Conservation (phyloP, 2,113 vertebrate genomes). For the Rafetus swinhoei region DNA sequence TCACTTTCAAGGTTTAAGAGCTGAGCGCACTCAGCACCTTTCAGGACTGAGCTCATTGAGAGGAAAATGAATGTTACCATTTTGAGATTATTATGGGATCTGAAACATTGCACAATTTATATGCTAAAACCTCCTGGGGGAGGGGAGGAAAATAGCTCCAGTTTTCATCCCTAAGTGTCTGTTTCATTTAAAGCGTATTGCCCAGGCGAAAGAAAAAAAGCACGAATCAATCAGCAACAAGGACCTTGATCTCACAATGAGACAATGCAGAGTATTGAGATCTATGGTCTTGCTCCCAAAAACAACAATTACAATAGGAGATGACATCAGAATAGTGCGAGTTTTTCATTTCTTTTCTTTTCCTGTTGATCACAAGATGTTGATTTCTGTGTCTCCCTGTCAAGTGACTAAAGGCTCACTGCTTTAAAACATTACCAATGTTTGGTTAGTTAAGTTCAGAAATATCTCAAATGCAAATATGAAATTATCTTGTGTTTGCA, state of each 20-base stretch:
- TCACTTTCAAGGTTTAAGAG: conserved; percentile 18
- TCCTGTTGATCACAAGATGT: conserved; percentile 72
- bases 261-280: conserved; percentile 75
- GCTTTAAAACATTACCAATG: conserved; percentile 48
- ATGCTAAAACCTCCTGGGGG: neutral
- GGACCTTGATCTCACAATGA: conserved; percentile 65
- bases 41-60: neutral
- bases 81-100: neutral
- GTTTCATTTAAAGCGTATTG: conserved; percentile 75
- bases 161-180: conserved; percentile 66
- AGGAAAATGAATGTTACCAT: conserved; percentile 32
- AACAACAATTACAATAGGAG: conserved; percentile 75
- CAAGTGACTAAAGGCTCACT: conserved; percentile 16
- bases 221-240: conserved; percentile 72
- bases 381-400: conserved; percentile 69
- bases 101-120: conserved; percentile 25
- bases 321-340: conserved; percentile 71
- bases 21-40: conserved; percentile 8
- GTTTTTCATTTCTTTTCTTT: conserved; percentile 62
- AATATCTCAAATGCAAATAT: conserved; percentile 8
- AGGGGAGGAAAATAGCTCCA: neutral
- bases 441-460: conserved; percentile 8
- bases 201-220: conserved; percentile 71
- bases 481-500: neutral
- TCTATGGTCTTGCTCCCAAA: conserved; percentile 75